These are phyloP conservation scores for Notarius quadriscutis DNA, from an alignment of 2,113 vertebrate species.

Conservation along the genomic window DNA sequence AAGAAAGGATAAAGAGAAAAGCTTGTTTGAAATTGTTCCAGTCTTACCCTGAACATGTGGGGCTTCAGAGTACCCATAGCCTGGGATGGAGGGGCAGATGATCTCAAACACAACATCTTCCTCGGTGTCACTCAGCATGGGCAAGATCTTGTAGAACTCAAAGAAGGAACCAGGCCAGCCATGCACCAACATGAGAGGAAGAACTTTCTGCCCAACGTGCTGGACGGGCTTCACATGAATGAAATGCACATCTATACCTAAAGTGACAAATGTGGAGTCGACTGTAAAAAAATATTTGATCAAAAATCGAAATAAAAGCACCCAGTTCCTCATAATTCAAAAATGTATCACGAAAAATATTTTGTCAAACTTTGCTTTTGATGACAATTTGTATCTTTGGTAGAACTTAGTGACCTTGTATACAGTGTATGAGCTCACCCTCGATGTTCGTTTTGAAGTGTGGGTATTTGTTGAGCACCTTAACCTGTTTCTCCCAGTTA, in stretches of 20 bases:
- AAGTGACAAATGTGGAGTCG: conserved; percentile 3
- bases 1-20: not conserved
- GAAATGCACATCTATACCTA: conserved; percentile 86
- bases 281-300: not conserved
- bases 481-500: conserved; percentile 84
- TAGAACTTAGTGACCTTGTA: not conserved
- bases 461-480: conserved; percentile 80
- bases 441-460: conserved; percentile 89
- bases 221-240: conserved; percentile 77
- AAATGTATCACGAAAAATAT: not conserved
- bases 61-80: conserved; percentile 86
- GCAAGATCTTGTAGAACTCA: conserved; percentile 86
- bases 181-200: conserved; percentile 82
- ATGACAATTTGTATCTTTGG: not conserved
- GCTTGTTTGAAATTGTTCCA: not conserved
- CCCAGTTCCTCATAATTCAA: not conserved
- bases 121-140: conserved; percentile 75
- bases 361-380: not conserved
- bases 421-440: conserved; percentile 66
- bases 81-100: conserved; percentile 88
- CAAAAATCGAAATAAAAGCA: not conserved
- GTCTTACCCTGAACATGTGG: conserved; percentile 73
- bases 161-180: conserved; percentile 91
- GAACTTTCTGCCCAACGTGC: conserved; percentile 64
- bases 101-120: conserved; percentile 79